These are phyloP conservation scores for Venustoraphidia nigricollis DNA, from an alignment of 2,888 invertebrate species.

Conservation along the genomic window DNA sequence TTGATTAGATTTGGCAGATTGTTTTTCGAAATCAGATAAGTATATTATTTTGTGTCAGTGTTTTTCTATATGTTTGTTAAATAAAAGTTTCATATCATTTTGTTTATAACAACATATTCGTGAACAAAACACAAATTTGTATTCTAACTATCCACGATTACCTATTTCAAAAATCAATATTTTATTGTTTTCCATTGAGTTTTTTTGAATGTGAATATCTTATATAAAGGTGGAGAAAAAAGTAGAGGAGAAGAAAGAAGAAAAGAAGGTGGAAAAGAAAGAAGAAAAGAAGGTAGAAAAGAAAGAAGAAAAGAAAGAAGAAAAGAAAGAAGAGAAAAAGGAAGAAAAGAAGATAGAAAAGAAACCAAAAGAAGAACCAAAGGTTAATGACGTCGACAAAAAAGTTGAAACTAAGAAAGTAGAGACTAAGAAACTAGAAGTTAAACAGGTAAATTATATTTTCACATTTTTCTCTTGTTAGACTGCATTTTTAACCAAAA, in stretches of 20 bases:
- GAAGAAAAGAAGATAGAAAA: constrained; percentile 24
- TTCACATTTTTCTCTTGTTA: background rate
- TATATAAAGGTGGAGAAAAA: constrained; percentile 12
- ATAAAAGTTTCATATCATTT: background rate
- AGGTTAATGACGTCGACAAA: constrained; percentile 23
- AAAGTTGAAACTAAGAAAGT: constrained; percentile 12
- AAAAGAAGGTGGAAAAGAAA: no score
- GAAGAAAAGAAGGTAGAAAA: constrained; percentile 16
- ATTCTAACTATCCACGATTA: background rate
- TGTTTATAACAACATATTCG: background rate
- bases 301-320: constrained; percentile 17
- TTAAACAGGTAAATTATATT: background rate
- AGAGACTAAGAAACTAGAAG: constrained; percentile 11
- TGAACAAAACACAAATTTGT: constrained; percentile 1
- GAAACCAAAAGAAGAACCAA: constrained; percentile 25
- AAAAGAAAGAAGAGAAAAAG: constrained; percentile 22
- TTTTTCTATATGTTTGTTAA: background rate
- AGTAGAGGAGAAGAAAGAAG: no score
- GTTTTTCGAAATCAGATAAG: no score
- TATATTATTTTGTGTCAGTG: background rate
- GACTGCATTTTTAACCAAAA: no score
- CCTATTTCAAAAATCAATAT: no score
- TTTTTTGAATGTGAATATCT: constrained; percentile 6
- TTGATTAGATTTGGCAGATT: no score
- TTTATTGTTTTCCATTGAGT: constrained; percentile 3